Base-by-base conservation (phyloP, 2,797 vertebrate genomes). In the Thunnus albacares region DNA sequence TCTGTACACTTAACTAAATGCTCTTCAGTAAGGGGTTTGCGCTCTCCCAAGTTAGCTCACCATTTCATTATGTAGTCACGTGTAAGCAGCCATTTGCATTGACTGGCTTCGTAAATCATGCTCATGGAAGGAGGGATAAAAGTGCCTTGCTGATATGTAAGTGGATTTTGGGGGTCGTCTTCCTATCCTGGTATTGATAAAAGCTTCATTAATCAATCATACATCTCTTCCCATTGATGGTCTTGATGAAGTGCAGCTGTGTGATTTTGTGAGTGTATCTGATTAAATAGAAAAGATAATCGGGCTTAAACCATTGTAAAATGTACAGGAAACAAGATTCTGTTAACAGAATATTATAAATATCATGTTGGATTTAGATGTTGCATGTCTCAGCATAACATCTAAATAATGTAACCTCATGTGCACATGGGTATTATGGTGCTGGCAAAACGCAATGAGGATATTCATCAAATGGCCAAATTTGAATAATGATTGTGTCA, bases 1-100 rank as follows among this genome's bases (percentile, higher is more conserved):
- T 92, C 87, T 93, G 78, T 85, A 91, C 82, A 94, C 89, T 91
- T 90, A 90, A 90, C 82, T 91, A 91, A 93, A 93, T 90, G 87
- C 84, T 90, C 78, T 83, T 83, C 85, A 51, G 80, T 63, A 80
- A 75, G 63, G 69, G 79, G 76, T 86, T 80, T 82, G 63, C 41
- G 71, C 84, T 74, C 76, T 67, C 73, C 58, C 74, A 89, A 89
- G 79, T 89, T 90, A 82, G 85, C 87, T 82, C 78, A 66, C 86
- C 82, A 92, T 92, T 92, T 90, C 89, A 92, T 87, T 83, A 93
- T 74, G 74, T 69, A 80, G 86, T 90, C 89, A 92, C 76, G 79
- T 90, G 88, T 72, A 73, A 72, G 84, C 83, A 33, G 82, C 60
- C 20, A 83, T 41, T 57, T 35, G 28, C 86, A 86, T 72, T 62